A percentile compares a stretch with the other conserved stretches of the same genome.
Conservation (phyloP, 2,888 invertebrate genomes). For the Diplazon laetatorius region DNA sequence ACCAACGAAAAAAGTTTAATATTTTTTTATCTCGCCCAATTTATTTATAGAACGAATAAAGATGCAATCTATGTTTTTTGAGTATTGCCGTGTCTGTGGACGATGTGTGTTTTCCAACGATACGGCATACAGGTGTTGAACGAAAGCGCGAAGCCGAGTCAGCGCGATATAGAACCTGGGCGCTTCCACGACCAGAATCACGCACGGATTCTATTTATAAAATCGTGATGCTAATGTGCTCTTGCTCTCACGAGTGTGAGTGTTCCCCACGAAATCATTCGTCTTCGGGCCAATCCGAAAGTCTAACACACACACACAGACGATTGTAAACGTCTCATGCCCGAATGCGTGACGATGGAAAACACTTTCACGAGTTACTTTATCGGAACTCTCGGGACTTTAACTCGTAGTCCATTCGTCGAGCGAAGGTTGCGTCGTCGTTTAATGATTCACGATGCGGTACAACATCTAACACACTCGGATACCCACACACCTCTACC, state of each 20-base stretch:
- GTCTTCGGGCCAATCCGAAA: slow-evolving; percentile 14
- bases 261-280: slow-evolving; percentile 37
- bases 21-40: not conserved
- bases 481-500: not conserved
- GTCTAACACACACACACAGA: slow-evolving; percentile 5
- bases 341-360: not conserved
- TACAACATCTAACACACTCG: slow-evolving; percentile 10
- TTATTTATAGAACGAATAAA: not conserved
- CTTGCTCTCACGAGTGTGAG: slow-evolving; percentile 10
- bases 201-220: slow-evolving; percentile 71
- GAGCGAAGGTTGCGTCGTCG: slow-evolving; percentile 51
- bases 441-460: slow-evolving; percentile 58
- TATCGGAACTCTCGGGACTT: slow-evolving; percentile 32
- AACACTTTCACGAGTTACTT: slow-evolving; percentile 11
- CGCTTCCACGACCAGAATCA: slow-evolving; percentile 43
- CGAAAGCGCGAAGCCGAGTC: slow-evolving; percentile 5
- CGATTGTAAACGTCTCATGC: not conserved
- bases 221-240: slow-evolving; percentile 9
- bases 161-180: slow-evolving; percentile 29
- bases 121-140: slow-evolving; percentile 30
- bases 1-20: not conserved
- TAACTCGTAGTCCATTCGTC: slow-evolving; percentile 33
- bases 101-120: not conserved
- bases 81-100: not conserved
- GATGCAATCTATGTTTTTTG: slow-evolving; percentile 16